phyloP scores from a whole-genome alignment of 2,888 invertebrate genomes.

The Hirtodrosophila trivittata region DNA sequence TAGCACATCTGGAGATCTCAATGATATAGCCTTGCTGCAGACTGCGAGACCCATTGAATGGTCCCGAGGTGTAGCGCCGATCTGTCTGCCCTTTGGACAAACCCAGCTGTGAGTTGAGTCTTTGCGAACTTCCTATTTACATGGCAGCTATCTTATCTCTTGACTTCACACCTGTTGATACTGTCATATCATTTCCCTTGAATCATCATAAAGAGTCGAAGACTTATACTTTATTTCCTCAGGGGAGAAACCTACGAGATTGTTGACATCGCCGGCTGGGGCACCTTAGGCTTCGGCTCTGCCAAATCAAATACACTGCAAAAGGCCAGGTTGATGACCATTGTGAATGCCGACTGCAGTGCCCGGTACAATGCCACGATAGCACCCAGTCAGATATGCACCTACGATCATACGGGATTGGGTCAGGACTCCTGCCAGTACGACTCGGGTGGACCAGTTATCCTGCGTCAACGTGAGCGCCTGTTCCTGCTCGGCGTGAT shows the following conservation, averaged over 20 bases:
- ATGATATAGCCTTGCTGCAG: slow-evolving; percentile 86
- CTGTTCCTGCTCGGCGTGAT: slow-evolving; percentile 85
- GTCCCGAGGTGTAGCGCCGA: slow-evolving; percentile 85
- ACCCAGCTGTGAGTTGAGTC: slow-evolving; percentile 50
- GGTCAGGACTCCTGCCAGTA: slow-evolving; percentile 85
- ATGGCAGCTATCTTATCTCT: too few species aligned
- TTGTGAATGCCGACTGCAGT: slow-evolving; percentile 65
- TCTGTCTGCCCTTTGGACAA: slow-evolving; percentile 86
- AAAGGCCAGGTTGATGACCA: slow-evolving; percentile 83
- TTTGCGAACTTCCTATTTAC: neutral
- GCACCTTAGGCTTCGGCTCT: slow-evolving; percentile 84
- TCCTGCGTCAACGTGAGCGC: slow-evolving; percentile 82
- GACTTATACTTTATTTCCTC: too few species aligned
- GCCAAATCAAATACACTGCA: slow-evolving; percentile 84
- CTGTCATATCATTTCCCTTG: too few species aligned
- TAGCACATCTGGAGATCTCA: slow-evolving; percentile 42
- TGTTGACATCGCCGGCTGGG: slow-evolving; percentile 85
- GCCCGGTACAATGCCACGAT: slow-evolving; percentile 54
- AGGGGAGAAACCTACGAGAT: slow-evolving; percentile 46
- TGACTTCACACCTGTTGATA: too few species aligned
- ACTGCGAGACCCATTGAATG: slow-evolving; percentile 84
- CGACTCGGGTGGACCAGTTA: slow-evolving; percentile 86
- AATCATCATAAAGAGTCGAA: too few species aligned
- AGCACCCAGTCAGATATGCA: slow-evolving; percentile 61
- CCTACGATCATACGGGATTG: slow-evolving; percentile 67